A percentile compares a stretch with the other conserved stretches of the same genome.
These are phyloP conservation scores for Vicugna pacos DNA, from an alignment of 2,113 vertebrate genomes.

Conservation along the genomic window DNA sequence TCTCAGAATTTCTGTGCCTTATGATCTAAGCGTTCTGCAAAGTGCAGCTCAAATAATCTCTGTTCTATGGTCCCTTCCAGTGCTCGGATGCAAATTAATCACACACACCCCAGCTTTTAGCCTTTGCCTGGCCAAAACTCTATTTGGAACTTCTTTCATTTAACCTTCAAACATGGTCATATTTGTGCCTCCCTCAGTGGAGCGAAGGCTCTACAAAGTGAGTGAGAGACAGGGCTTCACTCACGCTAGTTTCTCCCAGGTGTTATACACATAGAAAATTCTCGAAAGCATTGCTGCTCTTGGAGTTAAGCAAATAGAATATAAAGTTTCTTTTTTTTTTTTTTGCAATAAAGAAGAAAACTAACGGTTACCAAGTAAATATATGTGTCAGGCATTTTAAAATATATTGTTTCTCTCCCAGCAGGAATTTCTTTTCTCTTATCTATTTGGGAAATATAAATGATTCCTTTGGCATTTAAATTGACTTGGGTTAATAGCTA, in stretches of 20 bases:
- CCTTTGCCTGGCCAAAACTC: fast-evolving
- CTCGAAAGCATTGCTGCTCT: background rate
- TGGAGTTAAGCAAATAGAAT: background rate
- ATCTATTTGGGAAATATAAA: background rate
- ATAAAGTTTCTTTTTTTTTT: background rate
- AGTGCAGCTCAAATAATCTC: background rate
- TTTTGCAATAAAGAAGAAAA: slow-evolving; percentile 7
- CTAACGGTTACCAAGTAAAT: slow-evolving; percentile 17
- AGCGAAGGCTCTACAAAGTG: background rate
- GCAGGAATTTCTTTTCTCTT: background rate
- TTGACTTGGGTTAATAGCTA: background rate
- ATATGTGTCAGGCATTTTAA: background rate
- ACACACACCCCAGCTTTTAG: background rate
- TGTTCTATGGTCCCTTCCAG: background rate
- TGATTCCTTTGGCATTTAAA: background rate
- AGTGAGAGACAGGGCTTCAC: fast-evolving
- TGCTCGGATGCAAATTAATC: background rate
- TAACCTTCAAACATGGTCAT: background rate
- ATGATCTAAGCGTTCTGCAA: background rate
- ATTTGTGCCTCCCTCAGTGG: fast-evolving
- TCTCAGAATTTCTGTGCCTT: background rate
- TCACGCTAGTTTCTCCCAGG: background rate
- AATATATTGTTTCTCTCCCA: background rate
- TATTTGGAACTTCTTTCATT: background rate
- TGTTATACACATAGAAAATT: background rate